Evolutionary conservation across 1,140 invertebrate genomes (phyloP).

Genomic region (Sycophaga agraensis): DNA sequence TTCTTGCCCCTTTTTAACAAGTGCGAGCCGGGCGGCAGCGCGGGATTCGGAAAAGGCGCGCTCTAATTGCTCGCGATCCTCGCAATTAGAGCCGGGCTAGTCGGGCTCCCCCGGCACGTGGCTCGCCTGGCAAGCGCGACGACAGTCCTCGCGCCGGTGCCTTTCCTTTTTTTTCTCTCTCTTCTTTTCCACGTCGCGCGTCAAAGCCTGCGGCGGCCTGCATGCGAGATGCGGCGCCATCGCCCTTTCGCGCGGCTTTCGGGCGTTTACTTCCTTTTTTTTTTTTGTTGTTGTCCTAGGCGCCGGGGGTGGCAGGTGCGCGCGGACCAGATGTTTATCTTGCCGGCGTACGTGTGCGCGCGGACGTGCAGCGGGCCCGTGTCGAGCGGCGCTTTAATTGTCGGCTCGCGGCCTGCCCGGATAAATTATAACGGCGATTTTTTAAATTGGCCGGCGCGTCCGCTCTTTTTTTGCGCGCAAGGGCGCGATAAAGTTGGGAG

Average conservation of each 20-base stretch:
- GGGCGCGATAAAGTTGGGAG: too few species aligned
- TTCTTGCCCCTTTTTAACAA: background rate
- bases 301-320: background rate
- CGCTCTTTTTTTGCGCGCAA: too few species aligned
- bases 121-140: slow-evolving; percentile 26
- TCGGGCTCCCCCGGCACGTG: slow-evolving; percentile 27
- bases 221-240: too few species aligned
- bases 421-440: too few species aligned
- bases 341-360: too few species aligned
- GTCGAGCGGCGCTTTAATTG: too few species aligned
- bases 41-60: background rate
- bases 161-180: slow-evolving; percentile 30
- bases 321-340: slow-evolving; percentile 2
- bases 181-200: slow-evolving; percentile 30
- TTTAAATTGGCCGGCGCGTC: too few species aligned
- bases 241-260: too few species aligned
- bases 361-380: too few species aligned
- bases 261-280: too few species aligned
- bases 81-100: slow-evolving; percentile 43
- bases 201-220: too few species aligned
- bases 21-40: background rate
- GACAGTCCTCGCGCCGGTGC: background rate
- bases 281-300: background rate
- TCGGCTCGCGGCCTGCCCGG: too few species aligned
- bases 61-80: slow-evolving; percentile 24